Evolutionary conservation across 2,113 vertebrate species (phyloP), one percentile per base, ranked within the genome.

Genomic region (Meriones unguiculatus): DNA sequence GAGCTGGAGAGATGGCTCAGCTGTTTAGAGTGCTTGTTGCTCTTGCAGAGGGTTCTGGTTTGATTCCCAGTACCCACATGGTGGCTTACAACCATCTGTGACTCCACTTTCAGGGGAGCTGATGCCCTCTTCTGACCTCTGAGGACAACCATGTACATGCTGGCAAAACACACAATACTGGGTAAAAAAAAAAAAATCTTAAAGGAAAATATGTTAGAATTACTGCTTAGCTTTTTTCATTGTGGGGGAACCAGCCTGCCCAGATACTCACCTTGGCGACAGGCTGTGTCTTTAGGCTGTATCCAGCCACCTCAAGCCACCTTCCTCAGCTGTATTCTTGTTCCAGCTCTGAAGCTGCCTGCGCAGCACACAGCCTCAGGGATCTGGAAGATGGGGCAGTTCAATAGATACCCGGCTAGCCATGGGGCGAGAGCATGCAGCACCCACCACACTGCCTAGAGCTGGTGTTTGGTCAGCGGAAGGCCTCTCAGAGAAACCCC

Each of bases 381-480:
- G 75, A 52, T 13, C 35, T 57, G 28, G 54, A 59, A 69, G 77
- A 67, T 1, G 17, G 35, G 15, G 2, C 11, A 0, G 0, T 12
- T n/a, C 28, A 15, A 6, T 10, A 30, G 15, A 0, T 20, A 7
- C 0, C 52, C 73, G 22, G 12, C 11, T 4, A 1, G 1, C 25
- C 0, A 15, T 20, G 15, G 38, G 54, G 1, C 0, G 1, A 35
- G 38, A 32, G 4, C 54, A 0, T 18, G 1, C 0, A 0, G 2
- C 1, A 2, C 0, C 12, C 5, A 1, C 8, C 41, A 10, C 20
- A 4, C 72, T n/a, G 32, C 24, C n/a, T 7, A 12, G 28, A 22
- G 41, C 86, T 1, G 12, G 15, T 3, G 1, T 7, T 1, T n/a
- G 57, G 38, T 28, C 18, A 20, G 78, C 46, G 14, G 41, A 1